A percentile compares a stretch with the other conserved stretches of the same genome.
Conservation (phyloP, 2,113 vertebrate species). For the Tachycineta bicolor region DNA sequence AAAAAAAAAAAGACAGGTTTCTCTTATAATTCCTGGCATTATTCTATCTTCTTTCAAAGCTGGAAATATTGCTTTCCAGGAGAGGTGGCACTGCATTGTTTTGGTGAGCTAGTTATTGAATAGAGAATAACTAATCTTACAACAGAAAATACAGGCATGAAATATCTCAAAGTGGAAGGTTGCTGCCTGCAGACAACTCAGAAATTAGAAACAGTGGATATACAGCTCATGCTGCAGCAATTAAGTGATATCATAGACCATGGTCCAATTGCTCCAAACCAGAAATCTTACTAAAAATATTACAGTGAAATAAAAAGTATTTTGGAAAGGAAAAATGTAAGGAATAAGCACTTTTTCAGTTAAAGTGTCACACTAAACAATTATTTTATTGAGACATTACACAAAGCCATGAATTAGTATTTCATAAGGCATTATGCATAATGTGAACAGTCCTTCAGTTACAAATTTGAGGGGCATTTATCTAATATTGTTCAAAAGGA, state of each 20-base stretch:
- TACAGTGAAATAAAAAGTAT: neutral
- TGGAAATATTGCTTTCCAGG: neutral
- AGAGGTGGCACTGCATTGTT: neutral
- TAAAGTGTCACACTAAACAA: slow-evolving; percentile 18
- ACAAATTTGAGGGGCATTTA: slow-evolving; percentile 26
- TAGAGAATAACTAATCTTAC: neutral
- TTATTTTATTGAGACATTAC: slow-evolving; percentile 28
- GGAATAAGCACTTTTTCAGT: slow-evolving; percentile 11
- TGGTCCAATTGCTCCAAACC: slow-evolving; percentile 36
- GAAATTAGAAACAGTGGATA: neutral
- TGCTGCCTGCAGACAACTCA: neutral
- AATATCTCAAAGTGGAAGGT: neutral
- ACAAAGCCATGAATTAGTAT: slow-evolving; percentile 55
- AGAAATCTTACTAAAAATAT: slow-evolving; percentile 57
- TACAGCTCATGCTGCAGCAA: neutral
- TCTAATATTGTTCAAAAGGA: slow-evolving; percentile 35
- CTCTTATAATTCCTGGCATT: neutral
- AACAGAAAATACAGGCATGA: neutral
- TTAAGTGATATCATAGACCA: neutral
- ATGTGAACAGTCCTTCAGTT: slow-evolving; percentile 29
- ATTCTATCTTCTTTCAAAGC: neutral
- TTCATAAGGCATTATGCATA: slow-evolving; percentile 19
- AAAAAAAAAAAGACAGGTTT: neutral
- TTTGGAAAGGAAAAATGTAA: neutral
- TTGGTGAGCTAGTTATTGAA: neutral